These are phyloP conservation scores for Neelides folsomi DNA, from an alignment of 2,888 invertebrate species.

Conservation along the genomic window DNA sequence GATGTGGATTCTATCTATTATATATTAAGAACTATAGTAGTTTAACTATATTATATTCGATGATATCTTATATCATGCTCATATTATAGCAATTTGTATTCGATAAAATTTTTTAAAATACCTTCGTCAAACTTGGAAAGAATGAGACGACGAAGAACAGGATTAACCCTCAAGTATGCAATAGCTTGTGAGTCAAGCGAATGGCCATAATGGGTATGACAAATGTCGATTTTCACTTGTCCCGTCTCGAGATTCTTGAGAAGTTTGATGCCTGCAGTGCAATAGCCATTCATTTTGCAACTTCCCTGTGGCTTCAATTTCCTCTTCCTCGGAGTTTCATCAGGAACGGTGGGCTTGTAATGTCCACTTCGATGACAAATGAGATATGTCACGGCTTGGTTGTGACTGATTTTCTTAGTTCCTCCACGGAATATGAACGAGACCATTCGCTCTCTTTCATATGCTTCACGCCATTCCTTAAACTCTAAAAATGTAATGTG, in stretches of 20 bases:
- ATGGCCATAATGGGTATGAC: slow-evolving; percentile 32
- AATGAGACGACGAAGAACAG: slow-evolving; percentile 19
- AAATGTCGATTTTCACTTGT: slow-evolving; percentile 23
- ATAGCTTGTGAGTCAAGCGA: slow-evolving; percentile 27
- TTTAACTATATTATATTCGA: too few relatives aligned
- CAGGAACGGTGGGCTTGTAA: slow-evolving; percentile 29
- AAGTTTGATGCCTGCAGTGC: slow-evolving; percentile 31
- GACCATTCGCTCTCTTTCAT: slow-evolving; percentile 29
- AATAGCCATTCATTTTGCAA: slow-evolving; percentile 31
- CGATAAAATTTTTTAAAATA: too few relatives aligned
- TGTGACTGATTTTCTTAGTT: slow-evolving; percentile 28
- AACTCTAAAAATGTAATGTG: slow-evolving; percentile 20
- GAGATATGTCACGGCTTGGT: slow-evolving; percentile 31
- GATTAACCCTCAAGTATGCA: slow-evolving; percentile 28
- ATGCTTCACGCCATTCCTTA: slow-evolving; percentile 25
- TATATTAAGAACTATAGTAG: too few relatives aligned
- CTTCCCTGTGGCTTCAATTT: slow-evolving; percentile 33
- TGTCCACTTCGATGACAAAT: slow-evolving; percentile 31
- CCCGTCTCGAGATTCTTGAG: slow-evolving; percentile 24
- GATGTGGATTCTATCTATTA: too few relatives aligned
- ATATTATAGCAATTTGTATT: too few relatives aligned
- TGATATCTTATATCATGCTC: too few relatives aligned
- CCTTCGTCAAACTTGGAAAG: slow-evolving; percentile 30
- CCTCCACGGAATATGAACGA: slow-evolving; percentile 32
- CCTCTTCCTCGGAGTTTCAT: slow-evolving; percentile 21